Evolutionary conservation across 2,113 vertebrate genomes (phyloP).

Genomic region (Scomber colias): DNA sequence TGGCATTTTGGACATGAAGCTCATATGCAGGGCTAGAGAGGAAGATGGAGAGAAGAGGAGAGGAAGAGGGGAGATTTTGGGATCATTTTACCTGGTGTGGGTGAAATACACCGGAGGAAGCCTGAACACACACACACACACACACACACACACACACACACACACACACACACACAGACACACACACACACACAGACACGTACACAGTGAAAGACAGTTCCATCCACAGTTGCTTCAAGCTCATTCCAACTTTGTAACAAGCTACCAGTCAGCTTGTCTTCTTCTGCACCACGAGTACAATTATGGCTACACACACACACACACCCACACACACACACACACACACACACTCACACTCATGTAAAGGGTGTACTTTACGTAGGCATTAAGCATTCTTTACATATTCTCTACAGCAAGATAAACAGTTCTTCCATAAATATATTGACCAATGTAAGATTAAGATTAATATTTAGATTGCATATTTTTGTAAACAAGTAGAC

Average conservation of each 20-base stretch:
- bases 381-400: background rate
- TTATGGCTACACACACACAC: background rate
- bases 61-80: background rate
- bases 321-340: background rate
- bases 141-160: background rate
- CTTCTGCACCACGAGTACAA: conserved; percentile 24
- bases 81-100: conserved; percentile 3
- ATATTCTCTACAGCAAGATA: background rate
- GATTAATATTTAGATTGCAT: no score
- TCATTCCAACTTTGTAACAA: conserved; percentile 68
- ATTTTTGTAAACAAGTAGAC: no score
- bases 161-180: background rate
- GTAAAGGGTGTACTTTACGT: background rate
- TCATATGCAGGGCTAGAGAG: no score
- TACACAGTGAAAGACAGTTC: conserved; percentile 34
- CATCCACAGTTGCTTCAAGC: conserved; percentile 56
- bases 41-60: background rate
- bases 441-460: no score
- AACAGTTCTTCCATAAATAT: background rate
- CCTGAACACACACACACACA: background rate
- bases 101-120: background rate
- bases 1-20: no score
- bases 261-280: conserved; percentile 27
- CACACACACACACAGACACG: background rate
- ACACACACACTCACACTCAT: background rate